phyloP scores from a whole-genome alignment of 2,888 invertebrate genomes.

The Euplagia quadripunctaria region DNA sequence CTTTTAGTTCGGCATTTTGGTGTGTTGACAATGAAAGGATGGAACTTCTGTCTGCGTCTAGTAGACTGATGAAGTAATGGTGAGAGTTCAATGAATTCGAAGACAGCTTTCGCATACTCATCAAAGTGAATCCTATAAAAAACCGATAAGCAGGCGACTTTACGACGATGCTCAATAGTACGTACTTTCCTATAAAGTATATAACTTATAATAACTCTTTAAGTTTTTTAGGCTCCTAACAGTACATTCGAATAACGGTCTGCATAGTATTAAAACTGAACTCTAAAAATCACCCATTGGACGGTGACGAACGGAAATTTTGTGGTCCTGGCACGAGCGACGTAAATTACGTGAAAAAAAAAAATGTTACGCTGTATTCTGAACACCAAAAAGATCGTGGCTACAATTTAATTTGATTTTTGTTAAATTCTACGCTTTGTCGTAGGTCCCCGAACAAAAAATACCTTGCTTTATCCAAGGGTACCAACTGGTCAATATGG shows the following conservation, averaged over 20 bases:
- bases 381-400: slow-evolving; percentile 70
- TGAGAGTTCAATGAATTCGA: too few relatives aligned
- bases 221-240: too few relatives aligned
- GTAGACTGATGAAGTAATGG: too few relatives aligned
- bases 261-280: slow-evolving; percentile 43
- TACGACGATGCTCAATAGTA: background rate
- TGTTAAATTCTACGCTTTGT: slow-evolving; percentile 47
- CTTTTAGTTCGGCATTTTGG: too few relatives aligned
- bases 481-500: background rate
- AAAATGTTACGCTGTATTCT: slow-evolving; percentile 68
- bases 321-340: slow-evolving; percentile 84
- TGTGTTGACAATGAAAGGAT: background rate
- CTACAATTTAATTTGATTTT: slow-evolving; percentile 70
- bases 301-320: slow-evolving; percentile 83
- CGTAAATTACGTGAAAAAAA: slow-evolving; percentile 63
- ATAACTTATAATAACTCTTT: too few relatives aligned
- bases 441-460: slow-evolving; percentile 31
- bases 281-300: slow-evolving; percentile 69
- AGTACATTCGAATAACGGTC: background rate
- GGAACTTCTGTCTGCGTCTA: too few relatives aligned
- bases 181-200: too few relatives aligned
- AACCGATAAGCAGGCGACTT: background rate
- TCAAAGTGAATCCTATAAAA: too few relatives aligned
- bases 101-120: too few relatives aligned
- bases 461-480: background rate